Evolutionary conservation across 2,888 invertebrate genomes (phyloP).

Genomic region (Euplexia lucipara): DNA sequence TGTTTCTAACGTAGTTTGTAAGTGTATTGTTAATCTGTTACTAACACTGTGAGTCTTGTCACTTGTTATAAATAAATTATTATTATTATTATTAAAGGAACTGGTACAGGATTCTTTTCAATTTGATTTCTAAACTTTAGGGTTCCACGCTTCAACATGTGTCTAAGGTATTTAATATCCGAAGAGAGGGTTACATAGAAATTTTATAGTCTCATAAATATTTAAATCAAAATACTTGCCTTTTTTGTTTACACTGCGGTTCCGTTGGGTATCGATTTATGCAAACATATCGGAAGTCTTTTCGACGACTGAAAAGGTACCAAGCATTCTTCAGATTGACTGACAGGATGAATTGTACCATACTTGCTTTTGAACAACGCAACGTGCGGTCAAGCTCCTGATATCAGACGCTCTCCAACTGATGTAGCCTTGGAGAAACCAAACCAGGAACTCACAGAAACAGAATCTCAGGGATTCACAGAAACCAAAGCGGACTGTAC

Average conservation of each 20-base stretch:
- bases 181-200: conserved; percentile 37
- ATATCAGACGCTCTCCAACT: too few species aligned
- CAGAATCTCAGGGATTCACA: too few species aligned
- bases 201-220: conserved; percentile 56
- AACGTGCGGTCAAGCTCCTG: too few species aligned
- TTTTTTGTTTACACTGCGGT: conserved; percentile 29
- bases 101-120: conserved; percentile 9
- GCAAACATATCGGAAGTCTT: conserved; percentile 12
- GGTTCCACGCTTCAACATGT: conserved; percentile 52
- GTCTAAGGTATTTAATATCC: conserved; percentile 56
- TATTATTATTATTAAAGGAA: too few species aligned
- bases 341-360: background rate
- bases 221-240: conserved; percentile 51
- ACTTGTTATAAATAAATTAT: too few species aligned
- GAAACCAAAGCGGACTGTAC: too few species aligned
- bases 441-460: too few species aligned
- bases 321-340: background rate
- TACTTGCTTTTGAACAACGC: too few species aligned
- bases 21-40: too few species aligned
- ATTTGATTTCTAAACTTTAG: conserved; percentile 45
- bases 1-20: too few species aligned
- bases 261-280: conserved; percentile 8
- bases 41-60: too few species aligned
- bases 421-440: too few species aligned
- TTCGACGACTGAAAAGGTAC: background rate